Percentiles rank a stretch among this genome's conserved stretches.
phyloP scores from a whole-genome alignment of 1,140 invertebrate species.

The Uloborus diversus region DNA sequence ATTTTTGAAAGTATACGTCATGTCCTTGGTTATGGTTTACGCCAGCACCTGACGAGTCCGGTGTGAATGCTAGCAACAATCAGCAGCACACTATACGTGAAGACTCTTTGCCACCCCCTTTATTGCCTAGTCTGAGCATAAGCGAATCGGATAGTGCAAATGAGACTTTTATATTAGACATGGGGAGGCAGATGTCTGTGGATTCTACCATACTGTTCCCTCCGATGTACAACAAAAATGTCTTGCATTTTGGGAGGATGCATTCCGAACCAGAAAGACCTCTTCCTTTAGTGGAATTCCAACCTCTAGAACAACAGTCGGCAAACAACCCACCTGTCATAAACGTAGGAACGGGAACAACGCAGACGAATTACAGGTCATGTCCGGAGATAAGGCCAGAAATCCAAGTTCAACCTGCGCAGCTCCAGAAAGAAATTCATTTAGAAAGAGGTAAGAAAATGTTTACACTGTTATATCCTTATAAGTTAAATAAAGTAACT shows the following conservation, averaged over 20 bases:
- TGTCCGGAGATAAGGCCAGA: slow-evolving; percentile 60
- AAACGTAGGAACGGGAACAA: neutral
- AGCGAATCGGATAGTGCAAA: slow-evolving; percentile 39
- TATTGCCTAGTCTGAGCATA: slow-evolving; percentile 57
- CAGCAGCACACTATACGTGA: neutral
- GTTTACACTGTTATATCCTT: neutral
- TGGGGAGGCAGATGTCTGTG: slow-evolving; percentile 31
- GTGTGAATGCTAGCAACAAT: neutral
- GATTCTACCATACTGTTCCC: slow-evolving; percentile 22
- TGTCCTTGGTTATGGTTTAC: slow-evolving; percentile 60
- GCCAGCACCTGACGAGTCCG: slow-evolving; percentile 53
- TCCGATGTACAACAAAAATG: slow-evolving; percentile 35
- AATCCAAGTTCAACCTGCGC: slow-evolving; percentile 40
- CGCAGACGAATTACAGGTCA: slow-evolving; percentile 58
- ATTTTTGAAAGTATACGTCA: slow-evolving; percentile 4
- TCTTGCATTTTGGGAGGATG: slow-evolving; percentile 59
- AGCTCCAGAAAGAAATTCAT: slow-evolving; percentile 16
- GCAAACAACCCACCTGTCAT: neutral
- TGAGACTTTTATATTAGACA: slow-evolving; percentile 1
- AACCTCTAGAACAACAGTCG: slow-evolving; percentile 49
- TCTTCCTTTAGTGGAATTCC: slow-evolving; percentile 59
- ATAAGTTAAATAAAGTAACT: no score
- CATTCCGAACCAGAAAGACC: slow-evolving; percentile 60
- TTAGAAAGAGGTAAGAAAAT: slow-evolving; percentile 15
- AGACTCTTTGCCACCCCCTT: slow-evolving; percentile 19